Evolutionary conservation across 2,113 vertebrate species (phyloP).

Genomic region (Kryptolebias marmoratus): DNA sequence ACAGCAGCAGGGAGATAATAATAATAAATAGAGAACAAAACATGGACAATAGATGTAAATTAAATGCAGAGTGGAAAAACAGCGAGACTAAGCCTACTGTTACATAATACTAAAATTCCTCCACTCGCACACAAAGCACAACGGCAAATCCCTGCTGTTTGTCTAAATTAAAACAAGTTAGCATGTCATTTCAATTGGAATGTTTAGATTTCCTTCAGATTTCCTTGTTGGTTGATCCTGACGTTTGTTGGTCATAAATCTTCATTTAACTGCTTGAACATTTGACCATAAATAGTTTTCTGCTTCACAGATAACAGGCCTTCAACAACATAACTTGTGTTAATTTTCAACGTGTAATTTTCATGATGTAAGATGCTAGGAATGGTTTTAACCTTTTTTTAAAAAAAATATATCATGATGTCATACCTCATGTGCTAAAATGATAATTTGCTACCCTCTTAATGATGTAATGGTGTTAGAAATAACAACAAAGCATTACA

Average conservation of each 20-base stretch:
- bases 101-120: neutral
- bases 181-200: neutral
- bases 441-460: neutral
- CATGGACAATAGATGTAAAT: neutral
- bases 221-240: too few species aligned
- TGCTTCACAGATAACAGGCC: neutral
- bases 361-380: neutral
- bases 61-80: neutral
- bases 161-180: neutral
- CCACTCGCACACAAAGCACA: neutral
- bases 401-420: neutral
- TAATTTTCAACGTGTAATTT: neutral
- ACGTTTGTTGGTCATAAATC: too few species aligned
- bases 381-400: neutral
- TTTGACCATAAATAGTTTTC: neutral
- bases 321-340: neutral
- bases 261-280: neutral
- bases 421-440: constrained; percentile 19
- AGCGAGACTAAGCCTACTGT: constrained; percentile 1
- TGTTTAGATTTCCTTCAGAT: too few species aligned
- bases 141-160: neutral
- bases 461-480: constrained; percentile 5
- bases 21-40: neutral
- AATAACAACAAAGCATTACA: constrained; percentile 8
- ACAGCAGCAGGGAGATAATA: neutral